These are phyloP conservation scores for Syngnathus typhle DNA, from an alignment of 2,113 vertebrate genomes.

Conservation along the genomic window DNA sequence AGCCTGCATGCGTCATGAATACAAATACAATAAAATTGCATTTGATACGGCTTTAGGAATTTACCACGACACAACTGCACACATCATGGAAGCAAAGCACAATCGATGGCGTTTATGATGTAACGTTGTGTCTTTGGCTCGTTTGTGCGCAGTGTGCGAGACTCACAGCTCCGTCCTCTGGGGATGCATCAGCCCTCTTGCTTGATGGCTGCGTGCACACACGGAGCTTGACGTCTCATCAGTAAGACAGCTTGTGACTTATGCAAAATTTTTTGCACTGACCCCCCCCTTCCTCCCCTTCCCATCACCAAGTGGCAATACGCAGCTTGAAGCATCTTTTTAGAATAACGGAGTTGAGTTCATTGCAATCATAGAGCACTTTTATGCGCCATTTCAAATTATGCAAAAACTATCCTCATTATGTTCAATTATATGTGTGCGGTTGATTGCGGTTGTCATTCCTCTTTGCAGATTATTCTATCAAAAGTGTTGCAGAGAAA, in stretches of 20 bases:
- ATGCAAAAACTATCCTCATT: background rate
- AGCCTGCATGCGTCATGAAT: conserved; percentile 2
- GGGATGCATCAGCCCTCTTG: conserved; percentile 7
- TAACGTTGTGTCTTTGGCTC: background rate
- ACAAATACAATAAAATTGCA: background rate
- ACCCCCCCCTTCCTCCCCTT: background rate
- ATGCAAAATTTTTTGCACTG: conserved; percentile 20
- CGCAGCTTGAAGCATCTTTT: background rate
- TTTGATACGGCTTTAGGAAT: background rate
- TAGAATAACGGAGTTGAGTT: background rate
- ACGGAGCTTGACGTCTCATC: conserved; percentile 19
- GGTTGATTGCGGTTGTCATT: background rate
- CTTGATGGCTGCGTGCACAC: conserved; percentile 22
- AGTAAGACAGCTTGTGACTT: conserved; percentile 26
- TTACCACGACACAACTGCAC: background rate
- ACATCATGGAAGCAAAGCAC: background rate
- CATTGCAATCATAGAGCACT: background rate
- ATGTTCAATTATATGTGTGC: conserved; percentile 1
- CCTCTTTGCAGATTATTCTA: background rate
- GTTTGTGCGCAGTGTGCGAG: background rate
- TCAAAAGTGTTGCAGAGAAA: conserved; percentile 10
- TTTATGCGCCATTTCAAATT: background rate
- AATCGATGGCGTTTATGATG: background rate
- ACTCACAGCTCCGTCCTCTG: conserved; percentile 6
- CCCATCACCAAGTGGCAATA: background rate